A percentile compares a stretch with the other conserved stretches of the same genome.
Evolutionary conservation across 1,140 invertebrate genomes (phyloP).

Genomic region (Drosophila aff.): DNA sequence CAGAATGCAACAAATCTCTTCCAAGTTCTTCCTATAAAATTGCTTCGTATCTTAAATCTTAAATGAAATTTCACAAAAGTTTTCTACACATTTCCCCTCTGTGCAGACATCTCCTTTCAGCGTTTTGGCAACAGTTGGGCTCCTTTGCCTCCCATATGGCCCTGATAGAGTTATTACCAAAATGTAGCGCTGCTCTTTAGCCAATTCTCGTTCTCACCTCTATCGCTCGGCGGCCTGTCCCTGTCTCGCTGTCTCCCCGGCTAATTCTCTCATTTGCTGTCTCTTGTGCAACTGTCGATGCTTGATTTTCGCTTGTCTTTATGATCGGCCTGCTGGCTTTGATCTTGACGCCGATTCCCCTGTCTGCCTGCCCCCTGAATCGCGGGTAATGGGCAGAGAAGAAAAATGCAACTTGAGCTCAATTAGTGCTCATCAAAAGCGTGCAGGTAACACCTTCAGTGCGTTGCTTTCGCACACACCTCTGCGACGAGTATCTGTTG

Average conservation of each 20-base stretch:
- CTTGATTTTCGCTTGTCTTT: constrained; percentile 81
- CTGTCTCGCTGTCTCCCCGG: constrained; percentile 17
- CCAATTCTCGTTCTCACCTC: constrained; percentile 23
- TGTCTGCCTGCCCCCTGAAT: constrained; percentile 2
- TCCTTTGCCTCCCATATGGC: constrained; percentile 67
- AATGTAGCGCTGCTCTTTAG: constrained; percentile 31
- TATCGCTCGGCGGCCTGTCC: constrained; percentile 17
- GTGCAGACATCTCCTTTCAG: constrained; percentile 40
- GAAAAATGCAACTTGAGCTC: constrained; percentile 83
- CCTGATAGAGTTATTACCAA: constrained; percentile 81
- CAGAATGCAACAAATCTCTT: not conserved
- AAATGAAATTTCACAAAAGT: not conserved
- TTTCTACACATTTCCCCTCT: not conserved
- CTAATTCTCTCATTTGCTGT: constrained; percentile 47
- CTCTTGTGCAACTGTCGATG: constrained; percentile 70
- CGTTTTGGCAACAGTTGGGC: constrained; percentile 61
- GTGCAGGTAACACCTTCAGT: constrained; percentile 83
- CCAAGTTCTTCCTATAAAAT: not conserved
- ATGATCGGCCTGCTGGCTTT: constrained; percentile 73
- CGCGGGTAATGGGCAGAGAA: constrained; percentile 65
- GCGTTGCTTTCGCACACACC: constrained; percentile 79
- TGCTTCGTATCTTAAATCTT: too few relatives aligned
- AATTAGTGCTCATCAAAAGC: constrained; percentile 84
- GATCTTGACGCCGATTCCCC: constrained; percentile 65
- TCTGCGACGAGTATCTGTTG: constrained; percentile 15